These are phyloP conservation scores for Ditylenchus weischeri DNA, from an alignment of 2,888 invertebrate species.

Conservation along the genomic window DNA sequence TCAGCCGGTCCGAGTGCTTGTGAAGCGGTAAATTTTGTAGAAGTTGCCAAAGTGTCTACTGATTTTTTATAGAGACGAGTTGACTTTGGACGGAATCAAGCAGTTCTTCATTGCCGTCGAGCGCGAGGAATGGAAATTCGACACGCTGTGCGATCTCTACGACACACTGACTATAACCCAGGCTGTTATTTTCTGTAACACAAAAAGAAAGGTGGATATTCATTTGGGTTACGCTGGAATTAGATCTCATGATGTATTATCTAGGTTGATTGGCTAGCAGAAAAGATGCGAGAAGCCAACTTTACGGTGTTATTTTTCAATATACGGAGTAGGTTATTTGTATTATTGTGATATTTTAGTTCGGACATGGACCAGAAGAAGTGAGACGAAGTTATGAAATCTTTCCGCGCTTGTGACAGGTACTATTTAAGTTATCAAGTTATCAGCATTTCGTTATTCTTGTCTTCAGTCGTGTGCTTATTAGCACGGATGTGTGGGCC, in stretches of 20 bases:
- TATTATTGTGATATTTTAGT: too few relatives aligned
- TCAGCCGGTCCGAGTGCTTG: slow-evolving; percentile 93
- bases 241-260: too few relatives aligned
- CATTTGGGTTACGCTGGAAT: too few relatives aligned
- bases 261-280: too few relatives aligned
- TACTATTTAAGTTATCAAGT: too few relatives aligned
- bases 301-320: background rate
- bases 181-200: slow-evolving; percentile 99
- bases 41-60: background rate
- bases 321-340: slow-evolving; percentile 76
- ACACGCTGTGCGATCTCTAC: slow-evolving; percentile 40
- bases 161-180: too few relatives aligned
- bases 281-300: too few relatives aligned
- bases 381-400: slow-evolving; percentile 94
- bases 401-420: slow-evolving; percentile 41
- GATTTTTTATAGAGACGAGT: slow-evolving; percentile 71
- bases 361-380: slow-evolving; percentile 84
- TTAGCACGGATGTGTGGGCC: slow-evolving; percentile 99
- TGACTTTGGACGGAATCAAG: slow-evolving; percentile 98
- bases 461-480: slow-evolving; percentile 71
- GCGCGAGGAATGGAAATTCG: slow-evolving; percentile 79
- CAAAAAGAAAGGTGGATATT: slow-evolving; percentile 65
- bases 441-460: background rate
- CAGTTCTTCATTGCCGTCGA: slow-evolving; percentile 99
- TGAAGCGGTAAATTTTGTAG: slow-evolving; percentile 74